Evolutionary conservation across 2,888 invertebrate species (phyloP).

Genomic region (Celastrina argiolus): DNA sequence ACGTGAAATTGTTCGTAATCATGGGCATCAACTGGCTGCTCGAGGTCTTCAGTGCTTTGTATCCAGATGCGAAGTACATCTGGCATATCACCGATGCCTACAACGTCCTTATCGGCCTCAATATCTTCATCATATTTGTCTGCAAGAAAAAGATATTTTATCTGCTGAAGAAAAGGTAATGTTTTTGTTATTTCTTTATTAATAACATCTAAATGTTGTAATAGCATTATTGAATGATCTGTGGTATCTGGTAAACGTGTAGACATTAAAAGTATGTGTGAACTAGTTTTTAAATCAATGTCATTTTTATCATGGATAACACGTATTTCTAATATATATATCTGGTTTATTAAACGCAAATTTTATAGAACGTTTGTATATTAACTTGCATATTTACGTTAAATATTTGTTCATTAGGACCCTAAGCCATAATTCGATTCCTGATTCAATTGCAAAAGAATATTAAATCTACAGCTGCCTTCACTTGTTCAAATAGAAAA

Average conservation of each 20-base stretch:
- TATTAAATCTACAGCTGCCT: background rate
- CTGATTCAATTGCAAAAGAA: background rate
- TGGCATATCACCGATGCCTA: slow-evolving; percentile 82
- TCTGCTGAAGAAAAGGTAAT: slow-evolving; percentile 78
- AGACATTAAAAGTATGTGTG: too few relatives aligned
- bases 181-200: slow-evolving; percentile 31
- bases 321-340: background rate
- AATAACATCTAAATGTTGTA: slow-evolving; percentile 32
- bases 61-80: slow-evolving; percentile 60
- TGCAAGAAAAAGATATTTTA: slow-evolving; percentile 83
- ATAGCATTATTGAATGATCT: background rate
- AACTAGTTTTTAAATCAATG: background rate
- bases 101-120: slow-evolving; percentile 83
- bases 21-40: slow-evolving; percentile 88
- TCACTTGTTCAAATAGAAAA: background rate
- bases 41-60: slow-evolving; percentile 81
- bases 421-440: background rate
- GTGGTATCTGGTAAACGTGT: background rate
- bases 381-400: background rate
- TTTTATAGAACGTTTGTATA: too few relatives aligned
- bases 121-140: slow-evolving; percentile 85
- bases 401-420: slow-evolving; percentile 14
- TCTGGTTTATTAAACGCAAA: too few relatives aligned
- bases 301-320: too few relatives aligned
- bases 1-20: slow-evolving; percentile 83